Conservation (phyloP, 2,797 vertebrate species). For the Argentina silus region DNA sequence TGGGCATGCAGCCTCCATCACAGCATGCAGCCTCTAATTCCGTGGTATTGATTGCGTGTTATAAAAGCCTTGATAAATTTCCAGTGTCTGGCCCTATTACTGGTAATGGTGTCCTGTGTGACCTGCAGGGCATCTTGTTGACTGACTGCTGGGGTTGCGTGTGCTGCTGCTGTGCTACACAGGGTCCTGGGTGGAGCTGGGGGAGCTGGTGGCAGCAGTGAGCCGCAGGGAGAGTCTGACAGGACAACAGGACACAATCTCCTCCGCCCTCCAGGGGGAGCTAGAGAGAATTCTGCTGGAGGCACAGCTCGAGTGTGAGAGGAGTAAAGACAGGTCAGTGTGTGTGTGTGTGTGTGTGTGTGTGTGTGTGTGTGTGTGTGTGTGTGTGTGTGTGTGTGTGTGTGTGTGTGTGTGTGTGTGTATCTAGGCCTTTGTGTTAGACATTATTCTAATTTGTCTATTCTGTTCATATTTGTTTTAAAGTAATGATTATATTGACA, state of each 20-base stretch:
- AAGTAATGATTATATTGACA: not conserved
- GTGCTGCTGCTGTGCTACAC: constrained; percentile 19
- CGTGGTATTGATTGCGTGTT: no score
- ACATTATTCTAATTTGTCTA: not conserved
- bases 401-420: constrained; percentile 1
- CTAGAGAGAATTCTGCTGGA: constrained; percentile 79
- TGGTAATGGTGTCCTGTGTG: no score
- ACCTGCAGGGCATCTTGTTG: no score
- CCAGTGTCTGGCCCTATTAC: no score
- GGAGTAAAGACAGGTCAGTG: constrained; percentile 69
- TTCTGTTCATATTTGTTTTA: no score
- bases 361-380: constrained; percentile 3
- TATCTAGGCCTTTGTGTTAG: not conserved
- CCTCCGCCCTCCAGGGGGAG: constrained; percentile 77
- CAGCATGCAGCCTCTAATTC: no score
- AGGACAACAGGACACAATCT: constrained; percentile 67
- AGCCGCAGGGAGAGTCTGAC: constrained; percentile 68
- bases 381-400: not conserved
- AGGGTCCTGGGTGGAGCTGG: constrained; percentile 81
- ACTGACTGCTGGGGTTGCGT: no score
- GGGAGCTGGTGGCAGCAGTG: constrained; percentile 69
- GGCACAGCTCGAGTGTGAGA: constrained; percentile 78
- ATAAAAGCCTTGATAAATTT: no score
- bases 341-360: constrained; percentile 14
- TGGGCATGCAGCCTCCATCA: no score